Percentiles rank a stretch among this genome's conserved stretches.
Evolutionary conservation across 2,888 invertebrate species (phyloP).

Genomic region (Sinodicranocentrus sp.): DNA sequence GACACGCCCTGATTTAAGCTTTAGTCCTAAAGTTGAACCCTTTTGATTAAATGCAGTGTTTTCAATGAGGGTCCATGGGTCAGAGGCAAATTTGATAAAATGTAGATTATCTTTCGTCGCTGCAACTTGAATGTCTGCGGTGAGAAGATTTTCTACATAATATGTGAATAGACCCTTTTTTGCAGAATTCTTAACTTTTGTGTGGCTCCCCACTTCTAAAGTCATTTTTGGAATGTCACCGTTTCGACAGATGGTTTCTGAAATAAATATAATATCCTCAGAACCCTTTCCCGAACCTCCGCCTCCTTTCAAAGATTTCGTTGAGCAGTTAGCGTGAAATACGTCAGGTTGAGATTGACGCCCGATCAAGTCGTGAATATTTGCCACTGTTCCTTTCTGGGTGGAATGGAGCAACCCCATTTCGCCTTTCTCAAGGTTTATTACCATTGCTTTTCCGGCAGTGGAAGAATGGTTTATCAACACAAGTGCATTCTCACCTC

Average conservation of each 20-base stretch:
- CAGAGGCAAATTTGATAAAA: neutral
- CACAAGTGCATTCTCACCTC: neutral
- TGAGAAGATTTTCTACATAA: neutral
- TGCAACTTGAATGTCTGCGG: neutral
- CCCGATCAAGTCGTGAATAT: neutral
- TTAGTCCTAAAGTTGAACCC: neutral
- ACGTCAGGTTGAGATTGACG: neutral
- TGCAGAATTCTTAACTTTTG: constrained; percentile 7
- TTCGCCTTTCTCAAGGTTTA: neutral
- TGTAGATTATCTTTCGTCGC: neutral
- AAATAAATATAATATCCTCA: constrained; percentile 9
- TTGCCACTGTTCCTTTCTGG: neutral
- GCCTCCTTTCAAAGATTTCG: neutral
- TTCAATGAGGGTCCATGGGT: constrained; percentile 4
- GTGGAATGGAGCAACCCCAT: neutral
- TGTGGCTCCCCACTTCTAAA: neutral
- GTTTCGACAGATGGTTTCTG: neutral
- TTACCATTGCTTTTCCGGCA: too few relatives aligned
- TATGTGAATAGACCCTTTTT: neutral
- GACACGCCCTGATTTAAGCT: neutral
- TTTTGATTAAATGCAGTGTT: neutral
- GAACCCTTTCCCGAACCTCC: neutral
- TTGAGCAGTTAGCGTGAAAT: neutral
- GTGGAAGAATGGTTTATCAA: neutral
- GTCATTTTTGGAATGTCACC: neutral